Base-by-base conservation (phyloP, 1,140 invertebrate species). In the Patella vulgata region DNA sequence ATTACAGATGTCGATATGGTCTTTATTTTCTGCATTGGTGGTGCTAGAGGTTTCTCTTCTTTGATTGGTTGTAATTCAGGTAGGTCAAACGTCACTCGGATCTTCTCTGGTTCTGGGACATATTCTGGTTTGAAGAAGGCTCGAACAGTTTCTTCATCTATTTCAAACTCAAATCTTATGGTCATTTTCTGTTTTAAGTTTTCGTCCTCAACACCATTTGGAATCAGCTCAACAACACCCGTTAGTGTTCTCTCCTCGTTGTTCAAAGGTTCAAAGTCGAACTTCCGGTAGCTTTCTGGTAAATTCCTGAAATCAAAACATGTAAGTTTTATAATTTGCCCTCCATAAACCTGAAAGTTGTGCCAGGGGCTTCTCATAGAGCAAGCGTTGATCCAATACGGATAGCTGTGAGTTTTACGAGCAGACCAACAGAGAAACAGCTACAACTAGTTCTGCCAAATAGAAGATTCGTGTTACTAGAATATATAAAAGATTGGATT, bases 211-310 rank as follows among this genome's bases (percentile, higher is more conserved):
- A 70, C 33, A 11, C 68, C 68, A 3, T 68, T 31, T 3, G 77
- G 75, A 1, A 60, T 51, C 12, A 81, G 60, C 30, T 65, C 73
- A 47, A 81, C 56, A 53, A 59, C 53, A 33, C 71, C 77, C 4
- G 46, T 59, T 17, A 79, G 50, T 30, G 60, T 57, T 43, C 64
- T 54, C 65, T 74, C 70, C 21, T 78, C 75, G 21, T 68, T 68
- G 6, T 58, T 66, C 47, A 59, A 66, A 9, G 80, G 80, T 53
- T 78, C 74, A 19, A 79, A 71, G 2, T 70, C 68, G 63, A 76
- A 77, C 39, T 64, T 61, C 56, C 68, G 63, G 58, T 77, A 80
- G 40, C 71, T 76, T 53, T 82, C 80, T 28, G 63, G 71, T 27
- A 79, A 55, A 51, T 70, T 48, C 40, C 70, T 68, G 50, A 74